Base-by-base conservation (phyloP, 2,113 vertebrate species). In the Chloebia gouldiae region DNA sequence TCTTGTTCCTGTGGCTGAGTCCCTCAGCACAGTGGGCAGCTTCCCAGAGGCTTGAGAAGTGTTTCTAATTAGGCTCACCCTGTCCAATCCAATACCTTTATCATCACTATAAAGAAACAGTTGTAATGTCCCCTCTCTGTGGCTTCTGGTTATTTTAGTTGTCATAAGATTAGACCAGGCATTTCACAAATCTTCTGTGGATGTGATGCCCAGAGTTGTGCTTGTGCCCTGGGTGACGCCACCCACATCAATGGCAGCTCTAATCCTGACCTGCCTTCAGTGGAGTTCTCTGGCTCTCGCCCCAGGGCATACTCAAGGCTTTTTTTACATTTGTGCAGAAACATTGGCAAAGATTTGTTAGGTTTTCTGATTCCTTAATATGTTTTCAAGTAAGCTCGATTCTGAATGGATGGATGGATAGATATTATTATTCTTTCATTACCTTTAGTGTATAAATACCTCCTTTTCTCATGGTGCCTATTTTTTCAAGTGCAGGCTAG, bases 1-100 rank as follows among this genome's bases (percentile, higher is more conserved):
- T 87, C 56, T 93, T 69, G 78, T 96, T 93, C 80, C 91, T 87
- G 84, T 59, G 14, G 72, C 66, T 35, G 13, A 20, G 85, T 96
- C 91, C 68, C 95, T 79, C 23, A 69, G 92, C 96, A 84, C 95
- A 97, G 92, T 96, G 80, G 94, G 96, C 94, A 87, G 80, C 95
- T 83, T 93, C 73, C 95, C 84, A 94, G 90, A 92, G 86, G 83
- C 79, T 89, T 90, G 81, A 73, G 57, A 92, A 95, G 86, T 96
- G 79, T 95, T 91, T 95, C 88, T 95, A 75, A 94, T 97, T 97
- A 95, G 88, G 69, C 77, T 93, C 90, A 51, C 66, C 88, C 71
- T 92, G 81, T 96, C 95, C 90, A 91, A 76, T 87, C 61, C 86
- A 91, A 56, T 95, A 40, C 83, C 95, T 94, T 93, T 96, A 83